Conservation (phyloP, 2,113 vertebrate species). For the Hyaena hyaena region DNA sequence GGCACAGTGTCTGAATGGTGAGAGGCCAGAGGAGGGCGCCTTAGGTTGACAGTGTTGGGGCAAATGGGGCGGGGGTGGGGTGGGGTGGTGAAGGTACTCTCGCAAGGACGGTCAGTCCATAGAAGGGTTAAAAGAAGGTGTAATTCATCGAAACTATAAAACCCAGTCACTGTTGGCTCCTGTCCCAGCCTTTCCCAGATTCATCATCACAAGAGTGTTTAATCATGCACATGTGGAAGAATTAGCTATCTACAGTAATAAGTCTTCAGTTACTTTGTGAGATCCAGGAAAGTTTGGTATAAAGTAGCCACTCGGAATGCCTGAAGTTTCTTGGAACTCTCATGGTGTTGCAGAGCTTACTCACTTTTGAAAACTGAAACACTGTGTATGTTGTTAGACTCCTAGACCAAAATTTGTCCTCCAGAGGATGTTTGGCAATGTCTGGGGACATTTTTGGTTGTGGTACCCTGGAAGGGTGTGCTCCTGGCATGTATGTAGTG, state of each 20-base stretch:
- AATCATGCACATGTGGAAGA: constrained; percentile 65
- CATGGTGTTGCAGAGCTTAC: neutral
- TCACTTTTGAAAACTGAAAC: neutral
- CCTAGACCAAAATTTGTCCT: neutral
- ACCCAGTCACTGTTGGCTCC: constrained; percentile 71
- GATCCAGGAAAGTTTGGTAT: neutral
- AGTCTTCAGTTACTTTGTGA: constrained; percentile 38
- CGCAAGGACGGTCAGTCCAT: neutral
- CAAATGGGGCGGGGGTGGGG: no score
- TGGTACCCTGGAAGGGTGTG: neutral
- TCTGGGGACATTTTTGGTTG: constrained; percentile 1
- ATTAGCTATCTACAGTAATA: neutral
- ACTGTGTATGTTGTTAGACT: neutral
- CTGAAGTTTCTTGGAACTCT: neutral
- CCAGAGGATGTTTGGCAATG: neutral
- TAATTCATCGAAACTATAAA: constrained; percentile 68
- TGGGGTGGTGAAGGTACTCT: neutral
- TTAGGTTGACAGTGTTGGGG: neutral
- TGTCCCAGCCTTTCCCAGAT: constrained; percentile 69
- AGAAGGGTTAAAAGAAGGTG: constrained; percentile 82
- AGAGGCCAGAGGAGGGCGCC: neutral
- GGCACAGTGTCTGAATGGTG: neutral
- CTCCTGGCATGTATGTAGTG: neutral
- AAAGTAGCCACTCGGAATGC: neutral
- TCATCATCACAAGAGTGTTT: constrained; percentile 70